Conservation (phyloP, 1,140 invertebrate genomes). For the Cataglyphis hispanica region DNA sequence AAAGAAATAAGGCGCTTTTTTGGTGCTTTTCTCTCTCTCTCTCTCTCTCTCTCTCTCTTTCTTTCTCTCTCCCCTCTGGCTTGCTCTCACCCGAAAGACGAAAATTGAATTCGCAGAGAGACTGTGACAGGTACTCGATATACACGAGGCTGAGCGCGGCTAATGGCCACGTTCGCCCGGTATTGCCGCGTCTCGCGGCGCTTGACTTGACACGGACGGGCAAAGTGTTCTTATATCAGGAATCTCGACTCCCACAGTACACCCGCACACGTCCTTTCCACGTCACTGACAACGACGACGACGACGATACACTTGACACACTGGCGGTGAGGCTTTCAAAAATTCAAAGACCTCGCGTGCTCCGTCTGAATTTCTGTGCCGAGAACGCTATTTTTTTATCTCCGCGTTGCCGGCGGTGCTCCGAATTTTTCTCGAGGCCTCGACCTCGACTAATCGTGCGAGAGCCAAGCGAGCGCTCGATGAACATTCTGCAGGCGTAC, state of each 20-base stretch:
- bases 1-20: not conserved
- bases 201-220: conserved; percentile 70
- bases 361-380: not conserved
- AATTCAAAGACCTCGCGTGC: conserved; percentile 21
- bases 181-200: conserved; percentile 55
- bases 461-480: not conserved
- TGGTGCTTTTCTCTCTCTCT: not conserved
- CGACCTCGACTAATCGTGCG: not conserved
- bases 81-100: conserved; percentile 71
- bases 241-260: conserved; percentile 38
- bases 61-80: not conserved
- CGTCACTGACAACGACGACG: not conserved
- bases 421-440: not conserved
- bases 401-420: not conserved
- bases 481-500: too few species aligned
- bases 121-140: conserved; percentile 80
- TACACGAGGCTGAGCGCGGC: conserved; percentile 63
- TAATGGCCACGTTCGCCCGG: conserved; percentile 71
- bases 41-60: not conserved
- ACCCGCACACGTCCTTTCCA: not conserved
- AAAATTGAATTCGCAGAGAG: conserved; percentile 77
- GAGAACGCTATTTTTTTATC: not conserved
- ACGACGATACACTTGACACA: conserved; percentile 43
- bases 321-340: conserved; percentile 10
- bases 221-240: conserved; percentile 65